Conservation (phyloP, 2,113 vertebrate genomes). For the Poeciliopsis turrubarensis region DNA sequence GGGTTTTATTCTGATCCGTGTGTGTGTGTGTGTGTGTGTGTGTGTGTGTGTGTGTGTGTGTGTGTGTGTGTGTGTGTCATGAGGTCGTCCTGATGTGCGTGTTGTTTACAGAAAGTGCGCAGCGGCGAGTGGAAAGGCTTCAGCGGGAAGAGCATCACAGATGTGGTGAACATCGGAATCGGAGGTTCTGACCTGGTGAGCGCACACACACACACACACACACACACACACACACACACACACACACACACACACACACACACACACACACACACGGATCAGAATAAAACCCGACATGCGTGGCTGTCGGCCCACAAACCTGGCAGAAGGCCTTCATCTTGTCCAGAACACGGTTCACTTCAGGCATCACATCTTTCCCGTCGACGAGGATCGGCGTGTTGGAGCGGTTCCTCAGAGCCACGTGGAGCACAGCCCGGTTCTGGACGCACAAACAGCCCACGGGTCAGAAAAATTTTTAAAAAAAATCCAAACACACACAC, state of each 20-base stretch:
- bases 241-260: neutral
- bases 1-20: neutral
- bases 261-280: neutral
- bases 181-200: slow-evolving; percentile 97
- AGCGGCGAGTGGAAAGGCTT: slow-evolving; percentile 95
- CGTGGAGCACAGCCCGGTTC: slow-evolving; percentile 93
- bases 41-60: neutral
- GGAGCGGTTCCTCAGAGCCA: slow-evolving; percentile 92
- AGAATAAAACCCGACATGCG: no score
- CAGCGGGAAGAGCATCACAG: slow-evolving; percentile 90
- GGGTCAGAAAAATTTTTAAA: no score
- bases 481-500: no score
- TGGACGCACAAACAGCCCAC: slow-evolving; percentile 38
- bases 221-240: no score
- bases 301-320: slow-evolving; percentile 4
- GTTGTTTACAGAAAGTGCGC: slow-evolving; percentile 84
- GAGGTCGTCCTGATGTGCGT: neutral
- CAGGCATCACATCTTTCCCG: slow-evolving; percentile 92
- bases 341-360: slow-evolving; percentile 92
- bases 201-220: rapidly evolving
- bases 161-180: slow-evolving; percentile 95
- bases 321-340: slow-evolving; percentile 97
- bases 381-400: slow-evolving; percentile 86
- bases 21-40: no score
- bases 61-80: neutral